Evolutionary conservation across 2,113 vertebrate species (phyloP).

Genomic region (Rhipidura dahli): DNA sequence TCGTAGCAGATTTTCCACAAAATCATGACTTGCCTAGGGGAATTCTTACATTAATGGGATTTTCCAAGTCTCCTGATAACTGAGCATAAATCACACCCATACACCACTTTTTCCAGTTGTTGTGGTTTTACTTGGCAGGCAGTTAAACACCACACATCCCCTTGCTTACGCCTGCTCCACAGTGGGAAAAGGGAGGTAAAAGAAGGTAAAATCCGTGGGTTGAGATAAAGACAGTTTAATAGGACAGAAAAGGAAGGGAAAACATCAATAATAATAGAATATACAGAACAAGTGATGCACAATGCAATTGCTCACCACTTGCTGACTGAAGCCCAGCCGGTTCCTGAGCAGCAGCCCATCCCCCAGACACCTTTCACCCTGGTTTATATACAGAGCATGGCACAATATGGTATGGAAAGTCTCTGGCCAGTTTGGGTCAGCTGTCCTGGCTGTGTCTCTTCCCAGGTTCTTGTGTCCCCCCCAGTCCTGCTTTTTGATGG

Average conservation of each 20-base stretch:
- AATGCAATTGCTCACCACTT: not conserved
- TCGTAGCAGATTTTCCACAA: not conserved
- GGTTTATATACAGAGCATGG: not conserved
- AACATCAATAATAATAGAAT: not conserved
- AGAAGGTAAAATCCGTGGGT: not conserved
- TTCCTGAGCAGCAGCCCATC: not conserved
- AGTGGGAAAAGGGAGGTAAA: not conserved
- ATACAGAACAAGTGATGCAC: not conserved
- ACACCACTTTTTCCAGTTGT: not conserved
- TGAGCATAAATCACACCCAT: not conserved
- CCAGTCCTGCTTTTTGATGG: fast-evolving
- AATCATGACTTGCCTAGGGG: not conserved
- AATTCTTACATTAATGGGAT: conserved; percentile 32
- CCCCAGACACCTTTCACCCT: not conserved
- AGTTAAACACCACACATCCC: not conserved
- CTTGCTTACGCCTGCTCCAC: not conserved
- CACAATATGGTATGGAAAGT: not conserved
- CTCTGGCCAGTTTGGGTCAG: not conserved
- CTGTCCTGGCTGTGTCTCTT: not conserved
- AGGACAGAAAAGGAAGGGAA: not conserved
- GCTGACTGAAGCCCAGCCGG: not conserved
- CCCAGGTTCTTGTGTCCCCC: not conserved
- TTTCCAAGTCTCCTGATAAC: conserved; percentile 30
- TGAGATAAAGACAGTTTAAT: not conserved
- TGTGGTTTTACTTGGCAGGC: not conserved